Evolutionary conservation across 2,888 invertebrate genomes (phyloP).

Genomic region (Drosophila pegasa): DNA sequence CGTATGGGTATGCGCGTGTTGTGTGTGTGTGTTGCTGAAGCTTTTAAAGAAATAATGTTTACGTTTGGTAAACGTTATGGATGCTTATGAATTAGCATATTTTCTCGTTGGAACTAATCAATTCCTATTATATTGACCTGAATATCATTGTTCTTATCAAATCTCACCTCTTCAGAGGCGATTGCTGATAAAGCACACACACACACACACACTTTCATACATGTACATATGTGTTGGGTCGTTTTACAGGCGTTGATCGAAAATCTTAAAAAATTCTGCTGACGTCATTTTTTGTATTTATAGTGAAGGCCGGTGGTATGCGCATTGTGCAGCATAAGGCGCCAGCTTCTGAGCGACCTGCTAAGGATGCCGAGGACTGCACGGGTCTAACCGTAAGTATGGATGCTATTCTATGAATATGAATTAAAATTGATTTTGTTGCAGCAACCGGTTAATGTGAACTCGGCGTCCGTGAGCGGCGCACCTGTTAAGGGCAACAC

Average conservation of each 20-base stretch:
- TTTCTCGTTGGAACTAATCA: slow-evolving; percentile 28
- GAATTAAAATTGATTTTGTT: background rate
- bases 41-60: slow-evolving; percentile 11
- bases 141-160: slow-evolving; percentile 55
- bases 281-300: slow-evolving; percentile 61
- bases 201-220: background rate
- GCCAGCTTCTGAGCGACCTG: slow-evolving; percentile 88
- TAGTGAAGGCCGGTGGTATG: slow-evolving; percentile 97
- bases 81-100: background rate
- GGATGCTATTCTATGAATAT: background rate
- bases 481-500: slow-evolving; percentile 93
- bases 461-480: slow-evolving; percentile 91
- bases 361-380: slow-evolving; percentile 89
- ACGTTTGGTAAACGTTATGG: slow-evolving; percentile 9
- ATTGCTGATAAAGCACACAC: slow-evolving; percentile 54
- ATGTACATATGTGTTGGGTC: slow-evolving; percentile 15
- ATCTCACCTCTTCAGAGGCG: slow-evolving; percentile 31
- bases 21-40: slow-evolving; percentile 14
- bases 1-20: slow-evolving; percentile 4
- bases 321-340: slow-evolving; percentile 95
- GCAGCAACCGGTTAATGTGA: slow-evolving; percentile 86
- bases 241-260: slow-evolving; percentile 33
- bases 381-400: slow-evolving; percentile 89
- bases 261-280: slow-evolving; percentile 29
- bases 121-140: slow-evolving; percentile 26